phyloP scores from a whole-genome alignment of 2,888 invertebrate species.

The Zaprionus bogoriensis region DNA sequence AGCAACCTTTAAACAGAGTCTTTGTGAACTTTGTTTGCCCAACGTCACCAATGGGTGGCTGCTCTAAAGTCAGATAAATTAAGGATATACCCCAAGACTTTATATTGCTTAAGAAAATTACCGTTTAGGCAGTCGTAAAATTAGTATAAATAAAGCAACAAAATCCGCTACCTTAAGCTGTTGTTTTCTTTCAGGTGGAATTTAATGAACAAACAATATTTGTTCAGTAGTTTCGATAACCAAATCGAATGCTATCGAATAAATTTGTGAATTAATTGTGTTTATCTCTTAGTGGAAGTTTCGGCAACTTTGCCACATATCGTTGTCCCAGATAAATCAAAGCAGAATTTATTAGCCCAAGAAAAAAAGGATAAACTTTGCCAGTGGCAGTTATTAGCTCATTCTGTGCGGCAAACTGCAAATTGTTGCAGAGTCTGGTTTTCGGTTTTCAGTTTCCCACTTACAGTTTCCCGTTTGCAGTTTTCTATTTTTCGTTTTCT shows the following conservation, averaged over 20 bases:
- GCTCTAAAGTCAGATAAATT: too few species aligned
- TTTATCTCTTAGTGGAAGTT: constrained; percentile 51
- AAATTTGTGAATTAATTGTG: constrained; percentile 77
- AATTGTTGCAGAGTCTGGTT: constrained; percentile 38
- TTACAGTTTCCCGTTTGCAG: not conserved
- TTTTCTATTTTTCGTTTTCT: not conserved
- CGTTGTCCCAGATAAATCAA: not conserved
- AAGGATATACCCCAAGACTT: too few species aligned
- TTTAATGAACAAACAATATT: too few species aligned
- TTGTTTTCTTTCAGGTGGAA: too few species aligned
- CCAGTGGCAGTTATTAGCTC: constrained; percentile 42
- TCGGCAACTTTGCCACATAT: constrained; percentile 16
- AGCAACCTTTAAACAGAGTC: too few species aligned
- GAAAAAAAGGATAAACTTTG: constrained; percentile 24
- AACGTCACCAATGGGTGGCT: too few species aligned
- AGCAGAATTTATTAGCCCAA: constrained; percentile 14
- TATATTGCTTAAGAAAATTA: too few species aligned
- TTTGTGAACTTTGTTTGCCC: too few species aligned
- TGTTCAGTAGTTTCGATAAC: too few species aligned
- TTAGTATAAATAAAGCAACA: too few species aligned
- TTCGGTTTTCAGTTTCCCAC: constrained; percentile 26
- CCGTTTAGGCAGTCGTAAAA: too few species aligned
- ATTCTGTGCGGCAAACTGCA: constrained; percentile 11
- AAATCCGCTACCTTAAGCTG: too few species aligned
- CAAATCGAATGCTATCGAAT: constrained; percentile 57